Evolutionary conservation across 2,888 invertebrate genomes (phyloP), one percentile per base, ranked within the genome.

Genomic region (Macrophya annulata): DNA sequence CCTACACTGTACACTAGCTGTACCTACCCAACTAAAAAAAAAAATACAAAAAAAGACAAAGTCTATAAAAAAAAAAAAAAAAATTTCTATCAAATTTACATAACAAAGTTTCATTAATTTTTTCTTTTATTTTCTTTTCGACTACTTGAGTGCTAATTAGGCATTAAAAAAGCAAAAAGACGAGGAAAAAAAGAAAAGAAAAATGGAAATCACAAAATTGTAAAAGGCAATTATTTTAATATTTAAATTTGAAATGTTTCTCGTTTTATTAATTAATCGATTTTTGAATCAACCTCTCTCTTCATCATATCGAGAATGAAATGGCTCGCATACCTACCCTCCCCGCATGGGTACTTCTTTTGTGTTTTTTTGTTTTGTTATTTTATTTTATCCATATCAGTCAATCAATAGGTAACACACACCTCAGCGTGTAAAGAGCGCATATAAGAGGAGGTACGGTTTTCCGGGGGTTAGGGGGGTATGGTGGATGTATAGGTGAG

Each of bases 401-500:
- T 55, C 55, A 55, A 55, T 55, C 55, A n/a, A 55, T 55, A 55
- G 55, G 55, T 55, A 55, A 55, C 55, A n/a, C 55, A 68, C 68
- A 68, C 72, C 21, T 43, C 40, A 43, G n/a, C 21, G 72, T 72
- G 40, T 76, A 76, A 76, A 76, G 76, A 51, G 48, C 55, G 55
- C 55, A 55, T 25, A 77, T 25, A 25, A 51, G 31, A 40, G 74
- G 68, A 72, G 76, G 31, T 3, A 31, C 31, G 31, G 3, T 31
- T 31, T 31, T 31, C 25, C 74, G 86, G 17, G 51, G 83, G 84
- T 71, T n/a, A n/a, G 85, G 65, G 76, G 83, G 71, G 79, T 45
- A 3, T 3, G 62, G 84, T 71, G n/a, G 84, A 84, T 86, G 71
- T 71, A 81, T 71, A 81, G 83, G 68, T 68, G 82, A 87, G 65